Conservation (phyloP, 2,797 vertebrate genomes). For the Enteromius mattozi region DNA sequence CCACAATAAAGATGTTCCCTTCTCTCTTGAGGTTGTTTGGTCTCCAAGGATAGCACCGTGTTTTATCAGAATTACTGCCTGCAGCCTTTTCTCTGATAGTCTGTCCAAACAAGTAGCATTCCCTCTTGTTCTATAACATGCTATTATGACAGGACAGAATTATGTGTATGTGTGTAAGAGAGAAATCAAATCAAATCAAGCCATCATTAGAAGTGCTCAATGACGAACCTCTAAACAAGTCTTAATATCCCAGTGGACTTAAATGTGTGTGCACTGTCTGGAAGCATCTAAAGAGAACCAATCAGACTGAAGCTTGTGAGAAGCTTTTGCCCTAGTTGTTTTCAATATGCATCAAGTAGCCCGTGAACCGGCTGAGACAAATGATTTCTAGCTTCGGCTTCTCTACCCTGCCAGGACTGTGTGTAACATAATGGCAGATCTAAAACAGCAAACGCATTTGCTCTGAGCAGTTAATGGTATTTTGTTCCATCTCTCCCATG, state of each 20-base stretch:
- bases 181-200: neutral
- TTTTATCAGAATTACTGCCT: slow-evolving; percentile 21
- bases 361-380: neutral
- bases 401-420: slow-evolving; percentile 35
- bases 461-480: slow-evolving; percentile 66
- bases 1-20: slow-evolving; percentile 9
- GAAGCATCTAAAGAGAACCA: neutral
- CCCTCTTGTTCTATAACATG: slow-evolving; percentile 51
- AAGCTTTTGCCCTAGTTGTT: neutral
- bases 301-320: slow-evolving; percentile 4
- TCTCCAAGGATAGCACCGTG: slow-evolving; percentile 15
- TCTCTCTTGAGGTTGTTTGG: slow-evolving; percentile 9
- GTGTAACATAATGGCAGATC: slow-evolving; percentile 47
- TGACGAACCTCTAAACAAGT: neutral
- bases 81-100: slow-evolving; percentile 15
- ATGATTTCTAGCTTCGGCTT: slow-evolving; percentile 1
- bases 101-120: slow-evolving; percentile 25
- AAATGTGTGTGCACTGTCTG: neutral
- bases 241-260: neutral
- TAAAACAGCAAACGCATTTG: slow-evolving; percentile 71
- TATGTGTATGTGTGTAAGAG: neutral
- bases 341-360: neutral
- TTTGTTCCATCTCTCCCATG: slow-evolving; percentile 65
- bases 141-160: slow-evolving; percentile 15
- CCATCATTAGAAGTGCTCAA: neutral